Evolutionary conservation across 1,140 invertebrate species (phyloP).

Genomic region (Chironomus striatipennis): DNA sequence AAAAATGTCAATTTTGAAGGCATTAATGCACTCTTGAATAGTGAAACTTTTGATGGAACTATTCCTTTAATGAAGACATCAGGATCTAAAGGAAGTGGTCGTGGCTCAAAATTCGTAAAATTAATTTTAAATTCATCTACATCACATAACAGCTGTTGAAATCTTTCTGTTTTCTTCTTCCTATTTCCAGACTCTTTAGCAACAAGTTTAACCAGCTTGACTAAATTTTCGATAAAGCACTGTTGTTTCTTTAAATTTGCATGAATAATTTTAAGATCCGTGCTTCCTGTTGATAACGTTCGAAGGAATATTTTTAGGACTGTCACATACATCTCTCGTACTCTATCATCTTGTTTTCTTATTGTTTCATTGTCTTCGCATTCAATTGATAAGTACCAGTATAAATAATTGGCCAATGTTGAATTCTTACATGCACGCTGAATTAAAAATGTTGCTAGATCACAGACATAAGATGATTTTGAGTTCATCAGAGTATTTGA

Average conservation of each 20-base stretch:
- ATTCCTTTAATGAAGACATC: slow-evolving; percentile 84
- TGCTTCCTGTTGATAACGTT: slow-evolving; percentile 53
- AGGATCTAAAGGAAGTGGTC: slow-evolving; percentile 91
- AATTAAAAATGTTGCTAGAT: slow-evolving; percentile 88
- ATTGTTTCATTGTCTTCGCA: slow-evolving; percentile 70
- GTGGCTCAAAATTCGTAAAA: slow-evolving; percentile 84
- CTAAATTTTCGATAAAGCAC: slow-evolving; percentile 83
- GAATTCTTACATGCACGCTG: slow-evolving; percentile 80
- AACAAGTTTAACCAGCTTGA: slow-evolving; percentile 84
- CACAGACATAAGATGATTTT: slow-evolving; percentile 50
- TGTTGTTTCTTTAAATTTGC: slow-evolving; percentile 73
- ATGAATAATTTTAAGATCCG: slow-evolving; percentile 59
- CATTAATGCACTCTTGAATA: slow-evolving; percentile 97
- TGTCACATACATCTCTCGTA: slow-evolving; percentile 78
- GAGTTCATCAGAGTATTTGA: slow-evolving; percentile 45
- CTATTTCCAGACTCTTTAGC: slow-evolving; percentile 85
- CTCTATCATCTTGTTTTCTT: slow-evolving; percentile 62
- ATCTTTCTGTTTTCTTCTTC: slow-evolving; percentile 81
- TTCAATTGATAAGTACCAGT: slow-evolving; percentile 93
- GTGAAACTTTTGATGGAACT: slow-evolving; percentile 74
- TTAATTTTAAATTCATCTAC: slow-evolving; percentile 77
- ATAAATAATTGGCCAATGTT: slow-evolving; percentile 90
- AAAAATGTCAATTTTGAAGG: slow-evolving; percentile 90
- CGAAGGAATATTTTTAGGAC: slow-evolving; percentile 83
- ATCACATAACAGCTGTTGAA: slow-evolving; percentile 74